A percentile compares a stretch with the other conserved stretches of the same genome.
These are phyloP conservation scores for Craniophora ligustri DNA, from an alignment of 2,888 invertebrate genomes.

Conservation along the genomic window DNA sequence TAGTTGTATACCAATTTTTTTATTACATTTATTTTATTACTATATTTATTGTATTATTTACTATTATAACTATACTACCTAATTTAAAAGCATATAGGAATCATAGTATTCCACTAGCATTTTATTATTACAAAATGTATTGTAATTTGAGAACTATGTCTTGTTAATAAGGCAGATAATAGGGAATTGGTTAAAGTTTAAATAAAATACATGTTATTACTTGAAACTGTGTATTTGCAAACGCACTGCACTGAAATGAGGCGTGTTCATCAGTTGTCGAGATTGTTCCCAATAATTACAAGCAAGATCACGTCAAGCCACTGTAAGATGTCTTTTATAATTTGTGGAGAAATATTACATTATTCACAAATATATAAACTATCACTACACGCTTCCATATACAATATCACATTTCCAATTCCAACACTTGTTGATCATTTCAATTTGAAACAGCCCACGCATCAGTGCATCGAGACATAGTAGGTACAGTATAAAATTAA, in stretches of 20 bases:
- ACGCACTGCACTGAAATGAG: conserved; percentile 57
- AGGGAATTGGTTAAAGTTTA: too few relatives aligned
- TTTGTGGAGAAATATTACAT: conserved; percentile 49
- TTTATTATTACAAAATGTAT: too few relatives aligned
- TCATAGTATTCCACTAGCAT: too few relatives aligned
- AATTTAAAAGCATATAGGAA: too few relatives aligned
- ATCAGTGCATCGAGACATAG: conserved; percentile 18
- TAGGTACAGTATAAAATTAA: conserved; percentile 20
- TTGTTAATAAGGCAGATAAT: too few relatives aligned
- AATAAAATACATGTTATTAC: conserved; percentile 41
- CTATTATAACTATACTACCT: not conserved
- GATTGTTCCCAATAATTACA: conserved; percentile 48
- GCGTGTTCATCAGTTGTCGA: conserved; percentile 37
- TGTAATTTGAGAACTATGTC: too few relatives aligned
- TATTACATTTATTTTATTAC: conserved; percentile 58
- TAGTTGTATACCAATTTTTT: conserved; percentile 59
- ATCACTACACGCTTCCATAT: conserved; percentile 49
- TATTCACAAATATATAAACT: conserved; percentile 52
- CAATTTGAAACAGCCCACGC: conserved; percentile 22
- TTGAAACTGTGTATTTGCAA: conserved; percentile 54
- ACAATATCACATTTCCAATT: conserved; percentile 57
- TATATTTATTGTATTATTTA: conserved; percentile 32
- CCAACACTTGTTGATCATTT: conserved; percentile 38
- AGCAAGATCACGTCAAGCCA: conserved; percentile 36
- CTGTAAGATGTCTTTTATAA: conserved; percentile 38